Evolutionary conservation across 1,140 invertebrate genomes (phyloP).

Genomic region (Drosophila insularis): DNA sequence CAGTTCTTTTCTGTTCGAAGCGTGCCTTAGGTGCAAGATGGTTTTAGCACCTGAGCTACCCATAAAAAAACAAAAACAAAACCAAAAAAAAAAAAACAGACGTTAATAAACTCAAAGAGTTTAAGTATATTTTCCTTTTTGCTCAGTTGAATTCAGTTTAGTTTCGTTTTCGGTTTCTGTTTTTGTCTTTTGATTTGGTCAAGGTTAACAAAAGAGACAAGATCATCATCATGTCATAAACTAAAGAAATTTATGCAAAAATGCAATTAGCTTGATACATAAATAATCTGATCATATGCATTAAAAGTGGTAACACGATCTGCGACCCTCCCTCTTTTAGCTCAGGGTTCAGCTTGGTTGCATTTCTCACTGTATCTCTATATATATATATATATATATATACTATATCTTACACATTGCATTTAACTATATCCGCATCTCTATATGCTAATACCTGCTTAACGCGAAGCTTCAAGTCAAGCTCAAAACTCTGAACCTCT

Average conservation of each 20-base stretch:
- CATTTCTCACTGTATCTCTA: no score
- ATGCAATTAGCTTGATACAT: constrained; percentile 13
- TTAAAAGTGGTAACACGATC: neutral
- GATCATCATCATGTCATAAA: neutral
- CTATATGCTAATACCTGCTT: constrained; percentile 5
- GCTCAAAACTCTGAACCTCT: neutral
- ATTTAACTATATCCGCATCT: neutral
- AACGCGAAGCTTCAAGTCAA: neutral
- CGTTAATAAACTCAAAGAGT: neutral
- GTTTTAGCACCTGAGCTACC: neutral
- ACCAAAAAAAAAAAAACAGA: no score
- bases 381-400: no score
- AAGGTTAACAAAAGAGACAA: neutral
- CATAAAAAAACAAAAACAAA: neutral
- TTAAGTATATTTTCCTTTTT: neutral
- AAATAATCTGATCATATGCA: neutral
- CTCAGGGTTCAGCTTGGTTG: neutral
- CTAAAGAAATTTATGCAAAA: constrained; percentile 11
- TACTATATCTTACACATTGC: neutral
- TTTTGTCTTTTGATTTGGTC: constrained; percentile 6
- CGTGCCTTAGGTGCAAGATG: constrained; percentile 4
- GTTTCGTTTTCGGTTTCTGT: neutral
- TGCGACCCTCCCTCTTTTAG: neutral
- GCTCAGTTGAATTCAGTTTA: neutral
- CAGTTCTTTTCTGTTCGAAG: neutral